phyloP scores from a whole-genome alignment of 2,888 invertebrate genomes.

The Microplitis manilae region DNA sequence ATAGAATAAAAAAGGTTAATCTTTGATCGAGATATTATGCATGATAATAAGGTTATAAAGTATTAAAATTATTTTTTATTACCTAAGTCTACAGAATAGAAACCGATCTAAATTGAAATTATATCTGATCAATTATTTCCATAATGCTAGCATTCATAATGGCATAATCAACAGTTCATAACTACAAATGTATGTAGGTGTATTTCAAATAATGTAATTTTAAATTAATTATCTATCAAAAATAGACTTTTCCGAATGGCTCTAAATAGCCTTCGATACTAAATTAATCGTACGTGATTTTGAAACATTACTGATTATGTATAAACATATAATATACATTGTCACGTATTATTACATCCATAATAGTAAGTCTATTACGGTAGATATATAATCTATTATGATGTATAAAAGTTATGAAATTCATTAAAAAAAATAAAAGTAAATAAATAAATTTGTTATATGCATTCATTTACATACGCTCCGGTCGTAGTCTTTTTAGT shows the following conservation, averaged over 20 bases:
- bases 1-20: background rate
- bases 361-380: background rate
- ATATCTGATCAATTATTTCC: background rate
- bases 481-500: background rate
- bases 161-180: background rate
- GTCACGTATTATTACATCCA: background rate
- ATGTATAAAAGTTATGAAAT: background rate
- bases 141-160: background rate
- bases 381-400: background rate
- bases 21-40: background rate
- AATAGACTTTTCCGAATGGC: background rate
- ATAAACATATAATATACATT: background rate
- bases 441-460: background rate
- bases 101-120: background rate
- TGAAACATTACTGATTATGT: slow-evolving; percentile 15
- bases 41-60: no score
- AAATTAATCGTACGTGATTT: slow-evolving; percentile 16
- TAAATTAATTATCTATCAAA: background rate
- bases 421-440: background rate
- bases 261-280: background rate
- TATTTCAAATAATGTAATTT: background rate
- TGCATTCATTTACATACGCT: background rate
- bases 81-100: background rate
- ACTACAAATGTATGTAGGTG: background rate
- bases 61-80: background rate